Evolutionary conservation across 2,888 invertebrate genomes (phyloP).

Genomic region (Acanthacorydalis orientalis): DNA sequence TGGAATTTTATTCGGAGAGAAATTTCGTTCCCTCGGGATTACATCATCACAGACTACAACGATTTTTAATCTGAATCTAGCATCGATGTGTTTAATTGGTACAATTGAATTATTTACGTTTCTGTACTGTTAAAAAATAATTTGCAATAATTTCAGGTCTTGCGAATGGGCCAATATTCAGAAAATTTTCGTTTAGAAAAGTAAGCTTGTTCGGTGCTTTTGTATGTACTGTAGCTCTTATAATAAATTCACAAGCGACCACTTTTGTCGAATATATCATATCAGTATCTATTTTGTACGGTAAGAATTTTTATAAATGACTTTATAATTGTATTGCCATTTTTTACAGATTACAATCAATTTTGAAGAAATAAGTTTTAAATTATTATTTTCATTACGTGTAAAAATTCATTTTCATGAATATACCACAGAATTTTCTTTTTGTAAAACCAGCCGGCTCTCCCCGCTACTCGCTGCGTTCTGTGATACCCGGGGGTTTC

Average conservation of each 20-base stretch:
- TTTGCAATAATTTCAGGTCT: slow-evolving; percentile 33
- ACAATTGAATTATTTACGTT: background rate
- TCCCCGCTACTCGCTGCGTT: too few relatives aligned
- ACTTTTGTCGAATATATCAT: slow-evolving; percentile 44
- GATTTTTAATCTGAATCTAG: slow-evolving; percentile 45
- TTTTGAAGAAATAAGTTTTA: too few relatives aligned
- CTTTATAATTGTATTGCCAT: background rate
- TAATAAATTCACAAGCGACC: slow-evolving; percentile 41
- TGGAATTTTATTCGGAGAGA: slow-evolving; percentile 50
- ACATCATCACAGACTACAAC: slow-evolving; percentile 49
- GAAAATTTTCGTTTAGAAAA: slow-evolving; percentile 47
- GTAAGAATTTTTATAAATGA: slow-evolving; percentile 26
- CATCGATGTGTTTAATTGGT: background rate
- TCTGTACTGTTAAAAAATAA: slow-evolving; percentile 5
- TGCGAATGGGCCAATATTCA: slow-evolving; percentile 53
- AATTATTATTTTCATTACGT: too few relatives aligned
- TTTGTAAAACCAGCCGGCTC: too few relatives aligned
- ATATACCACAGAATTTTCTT: too few relatives aligned
- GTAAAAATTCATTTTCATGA: too few relatives aligned
- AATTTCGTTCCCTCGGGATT: slow-evolving; percentile 40
- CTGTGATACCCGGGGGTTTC: too few relatives aligned
- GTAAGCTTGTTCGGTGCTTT: slow-evolving; percentile 44
- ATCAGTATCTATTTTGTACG: slow-evolving; percentile 48
- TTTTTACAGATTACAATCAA: too few relatives aligned
- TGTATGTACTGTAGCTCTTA: slow-evolving; percentile 38